Percentiles rank a stretch among this genome's conserved stretches.
Evolutionary conservation across 2,797 vertebrate genomes (phyloP).

Genomic region (Liasis olivaceus): DNA sequence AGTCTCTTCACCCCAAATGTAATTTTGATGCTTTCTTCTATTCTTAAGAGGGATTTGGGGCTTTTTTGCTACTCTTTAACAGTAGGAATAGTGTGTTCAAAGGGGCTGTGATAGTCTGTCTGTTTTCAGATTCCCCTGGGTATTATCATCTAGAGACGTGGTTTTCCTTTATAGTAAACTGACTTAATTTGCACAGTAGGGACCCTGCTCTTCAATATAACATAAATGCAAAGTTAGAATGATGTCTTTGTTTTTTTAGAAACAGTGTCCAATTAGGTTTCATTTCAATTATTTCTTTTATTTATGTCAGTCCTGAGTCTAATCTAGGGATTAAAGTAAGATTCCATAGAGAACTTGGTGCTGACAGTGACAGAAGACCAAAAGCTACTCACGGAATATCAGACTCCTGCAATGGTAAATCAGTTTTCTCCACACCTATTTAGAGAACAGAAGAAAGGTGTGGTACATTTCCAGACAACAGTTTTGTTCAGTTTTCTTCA

Average conservation of each 20-base stretch:
- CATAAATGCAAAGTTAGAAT: not conserved
- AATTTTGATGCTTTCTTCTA: not conserved
- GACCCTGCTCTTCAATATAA: not conserved
- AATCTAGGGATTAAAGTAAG: not conserved
- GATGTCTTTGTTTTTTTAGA: not conserved
- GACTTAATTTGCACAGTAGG: not conserved
- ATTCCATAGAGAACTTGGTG: not conserved
- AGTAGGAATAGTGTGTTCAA: not conserved
- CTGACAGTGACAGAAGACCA: not conserved
- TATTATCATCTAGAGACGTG: not conserved
- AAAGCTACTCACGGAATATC: not conserved
- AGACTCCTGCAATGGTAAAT: not conserved
- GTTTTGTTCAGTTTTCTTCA: not conserved
- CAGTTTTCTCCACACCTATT: not conserved
- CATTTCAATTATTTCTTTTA: not conserved
- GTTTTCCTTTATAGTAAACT: not conserved
- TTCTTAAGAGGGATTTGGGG: not conserved
- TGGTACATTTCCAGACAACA: not conserved
- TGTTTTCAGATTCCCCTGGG: not conserved
- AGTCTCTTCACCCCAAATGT: too few species aligned
- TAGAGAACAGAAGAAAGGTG: not conserved
- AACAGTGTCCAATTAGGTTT: not conserved
- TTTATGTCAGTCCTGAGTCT: not conserved
- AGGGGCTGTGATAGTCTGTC: not conserved
- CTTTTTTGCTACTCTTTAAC: not conserved